phyloP scores from a whole-genome alignment of 2,797 vertebrate genomes.

The Tragelaphus eurycerus region DNA sequence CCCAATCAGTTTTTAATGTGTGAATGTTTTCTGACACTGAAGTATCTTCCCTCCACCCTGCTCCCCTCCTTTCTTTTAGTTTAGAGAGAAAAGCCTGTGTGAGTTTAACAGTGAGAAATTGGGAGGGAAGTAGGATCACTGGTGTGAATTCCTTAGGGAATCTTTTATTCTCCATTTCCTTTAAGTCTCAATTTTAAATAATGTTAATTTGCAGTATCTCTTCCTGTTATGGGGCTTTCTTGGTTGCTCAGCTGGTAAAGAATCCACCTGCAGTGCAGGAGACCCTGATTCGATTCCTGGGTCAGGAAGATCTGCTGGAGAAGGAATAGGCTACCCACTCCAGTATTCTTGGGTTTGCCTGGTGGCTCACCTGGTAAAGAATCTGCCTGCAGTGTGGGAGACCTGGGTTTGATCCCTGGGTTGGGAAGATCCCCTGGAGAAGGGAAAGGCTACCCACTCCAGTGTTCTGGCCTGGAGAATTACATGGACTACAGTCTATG shows the following conservation, averaged over 20 bases:
- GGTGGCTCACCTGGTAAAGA: not conserved
- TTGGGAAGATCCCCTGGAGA: not conserved
- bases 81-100: not conserved
- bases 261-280: not conserved
- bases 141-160: not conserved
- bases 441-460: not conserved
- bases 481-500: not conserved
- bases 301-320: not conserved
- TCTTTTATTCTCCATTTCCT: not conserved
- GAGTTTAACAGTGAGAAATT: not conserved
- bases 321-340: not conserved
- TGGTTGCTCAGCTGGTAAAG: not conserved
- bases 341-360: not conserved
- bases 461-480: not conserved
- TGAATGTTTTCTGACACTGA: not conserved
- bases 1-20: slow-evolving; percentile 26
- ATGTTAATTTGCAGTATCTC: not conserved
- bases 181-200: not conserved
- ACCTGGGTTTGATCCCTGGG: not conserved
- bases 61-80: not conserved
- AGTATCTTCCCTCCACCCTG: not conserved
- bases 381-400: not conserved
- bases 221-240: not conserved
- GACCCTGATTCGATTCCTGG: not conserved
- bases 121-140: not conserved